phyloP scores from a whole-genome alignment of 2,113 vertebrate genomes.

The Laterallus jamaicensis region DNA sequence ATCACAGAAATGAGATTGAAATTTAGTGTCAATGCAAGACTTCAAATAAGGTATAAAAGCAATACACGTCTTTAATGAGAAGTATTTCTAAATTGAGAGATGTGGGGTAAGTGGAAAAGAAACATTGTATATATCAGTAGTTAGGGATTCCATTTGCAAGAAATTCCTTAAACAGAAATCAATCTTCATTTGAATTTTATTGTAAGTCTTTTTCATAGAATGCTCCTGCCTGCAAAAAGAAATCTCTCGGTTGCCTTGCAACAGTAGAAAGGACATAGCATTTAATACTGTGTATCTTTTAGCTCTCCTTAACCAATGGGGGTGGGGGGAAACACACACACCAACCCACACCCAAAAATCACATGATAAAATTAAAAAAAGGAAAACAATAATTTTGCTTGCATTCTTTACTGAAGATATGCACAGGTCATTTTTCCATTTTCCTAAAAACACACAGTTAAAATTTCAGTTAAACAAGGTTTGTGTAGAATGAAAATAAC shows the following conservation, averaged over 20 bases:
- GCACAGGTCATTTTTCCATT: background rate
- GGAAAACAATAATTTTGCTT: background rate
- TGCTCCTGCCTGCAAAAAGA: background rate
- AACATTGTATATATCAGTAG: background rate
- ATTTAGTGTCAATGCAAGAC: background rate
- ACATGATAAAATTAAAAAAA: background rate
- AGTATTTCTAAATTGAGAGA: background rate
- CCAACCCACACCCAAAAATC: background rate
- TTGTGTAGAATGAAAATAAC: background rate
- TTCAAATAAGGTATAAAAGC: background rate
- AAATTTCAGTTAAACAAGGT: background rate
- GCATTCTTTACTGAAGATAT: background rate
- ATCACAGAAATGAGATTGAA: background rate
- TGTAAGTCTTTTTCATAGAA: background rate
- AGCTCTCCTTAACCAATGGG: background rate
- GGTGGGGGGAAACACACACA: background rate
- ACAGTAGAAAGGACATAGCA: background rate
- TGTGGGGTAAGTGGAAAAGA: background rate
- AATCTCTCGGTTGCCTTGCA: background rate
- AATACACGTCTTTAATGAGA: background rate
- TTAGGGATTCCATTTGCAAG: background rate
- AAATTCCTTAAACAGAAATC: background rate
- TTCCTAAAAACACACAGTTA: background rate
- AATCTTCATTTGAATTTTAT: background rate
- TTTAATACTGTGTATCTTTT: background rate